Evolutionary conservation across 2,113 vertebrate species (phyloP).

Genomic region (Poeciliopsis turrubarensis): DNA sequence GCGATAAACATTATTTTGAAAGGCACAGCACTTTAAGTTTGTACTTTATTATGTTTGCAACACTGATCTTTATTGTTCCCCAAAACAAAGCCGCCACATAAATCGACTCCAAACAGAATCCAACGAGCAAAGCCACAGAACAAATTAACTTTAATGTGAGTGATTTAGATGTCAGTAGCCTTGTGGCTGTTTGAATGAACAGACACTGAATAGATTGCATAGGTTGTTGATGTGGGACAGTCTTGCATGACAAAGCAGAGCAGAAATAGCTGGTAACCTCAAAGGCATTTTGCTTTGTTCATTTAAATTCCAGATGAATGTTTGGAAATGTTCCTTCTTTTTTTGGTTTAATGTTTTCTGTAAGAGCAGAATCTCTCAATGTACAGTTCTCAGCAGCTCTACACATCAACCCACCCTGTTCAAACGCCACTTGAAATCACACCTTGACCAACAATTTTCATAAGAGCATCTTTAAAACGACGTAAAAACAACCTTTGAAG

Average conservation of each 20-base stretch:
- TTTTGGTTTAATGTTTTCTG: background rate
- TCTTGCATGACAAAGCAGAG: constrained; percentile 46
- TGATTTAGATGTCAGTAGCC: constrained; percentile 53
- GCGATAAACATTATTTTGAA: background rate
- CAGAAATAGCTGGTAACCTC: constrained; percentile 40
- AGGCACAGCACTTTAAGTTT: background rate
- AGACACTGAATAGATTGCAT: constrained; percentile 71
- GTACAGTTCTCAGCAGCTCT: constrained; percentile 24
- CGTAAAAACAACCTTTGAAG: constrained; percentile 70
- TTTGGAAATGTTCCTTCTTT: constrained; percentile 13
- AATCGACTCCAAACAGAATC: constrained; percentile 14
- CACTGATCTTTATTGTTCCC: background rate
- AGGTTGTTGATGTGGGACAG: constrained; percentile 68
- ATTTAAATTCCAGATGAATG: constrained; percentile 20
- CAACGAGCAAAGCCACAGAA: constrained; percentile 61
- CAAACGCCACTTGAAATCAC: constrained; percentile 35
- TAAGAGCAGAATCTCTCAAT: constrained; percentile 16
- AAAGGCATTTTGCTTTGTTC: constrained; percentile 27
- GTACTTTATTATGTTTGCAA: background rate
- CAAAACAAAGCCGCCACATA: background rate
- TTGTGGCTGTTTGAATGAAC: constrained; percentile 45
- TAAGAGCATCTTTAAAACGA: constrained; percentile 38
- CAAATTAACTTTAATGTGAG: constrained; percentile 67
- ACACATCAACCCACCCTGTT: constrained; percentile 8
- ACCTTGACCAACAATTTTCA: constrained; percentile 26